Evolutionary conservation across 2,113 vertebrate genomes (phyloP).

Genomic region (Lepidothrix coronata): DNA sequence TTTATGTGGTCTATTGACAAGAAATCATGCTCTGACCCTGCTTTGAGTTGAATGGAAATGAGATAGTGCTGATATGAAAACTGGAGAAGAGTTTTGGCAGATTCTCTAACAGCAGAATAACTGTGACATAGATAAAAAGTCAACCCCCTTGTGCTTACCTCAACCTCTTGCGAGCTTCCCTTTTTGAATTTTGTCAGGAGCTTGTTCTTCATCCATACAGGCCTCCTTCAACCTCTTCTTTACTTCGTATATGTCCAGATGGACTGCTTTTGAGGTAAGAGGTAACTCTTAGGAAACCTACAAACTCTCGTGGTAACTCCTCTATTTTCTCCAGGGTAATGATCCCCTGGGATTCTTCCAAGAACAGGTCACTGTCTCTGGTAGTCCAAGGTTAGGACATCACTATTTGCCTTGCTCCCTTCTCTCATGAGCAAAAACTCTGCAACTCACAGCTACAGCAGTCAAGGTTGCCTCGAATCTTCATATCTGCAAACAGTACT

Average conservation of each 20-base stretch:
- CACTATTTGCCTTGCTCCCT: neutral
- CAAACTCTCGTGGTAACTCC: neutral
- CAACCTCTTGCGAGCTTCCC: neutral
- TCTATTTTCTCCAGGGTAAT: neutral
- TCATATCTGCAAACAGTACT: neutral
- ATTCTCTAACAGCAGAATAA: neutral
- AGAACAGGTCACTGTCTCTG: neutral
- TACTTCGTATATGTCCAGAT: neutral
- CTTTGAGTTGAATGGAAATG: neutral
- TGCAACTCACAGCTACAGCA: too few relatives aligned
- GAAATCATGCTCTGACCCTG: neutral
- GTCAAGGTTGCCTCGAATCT: neutral
- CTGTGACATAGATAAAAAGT: neutral
- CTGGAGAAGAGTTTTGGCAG: neutral
- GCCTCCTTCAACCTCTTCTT: neutral
- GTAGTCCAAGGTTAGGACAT: neutral
- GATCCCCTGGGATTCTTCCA: neutral
- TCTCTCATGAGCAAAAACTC: neutral
- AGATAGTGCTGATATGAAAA: neutral
- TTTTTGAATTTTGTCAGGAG: neutral
- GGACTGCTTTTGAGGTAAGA: neutral
- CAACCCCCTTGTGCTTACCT: neutral
- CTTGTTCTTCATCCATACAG: neutral
- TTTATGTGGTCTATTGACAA: neutral
- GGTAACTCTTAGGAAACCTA: neutral